Evolutionary conservation across 2,113 vertebrate genomes (phyloP), one percentile per base, ranked within the genome.

Genomic region (Amphilophus citrinellus): DNA sequence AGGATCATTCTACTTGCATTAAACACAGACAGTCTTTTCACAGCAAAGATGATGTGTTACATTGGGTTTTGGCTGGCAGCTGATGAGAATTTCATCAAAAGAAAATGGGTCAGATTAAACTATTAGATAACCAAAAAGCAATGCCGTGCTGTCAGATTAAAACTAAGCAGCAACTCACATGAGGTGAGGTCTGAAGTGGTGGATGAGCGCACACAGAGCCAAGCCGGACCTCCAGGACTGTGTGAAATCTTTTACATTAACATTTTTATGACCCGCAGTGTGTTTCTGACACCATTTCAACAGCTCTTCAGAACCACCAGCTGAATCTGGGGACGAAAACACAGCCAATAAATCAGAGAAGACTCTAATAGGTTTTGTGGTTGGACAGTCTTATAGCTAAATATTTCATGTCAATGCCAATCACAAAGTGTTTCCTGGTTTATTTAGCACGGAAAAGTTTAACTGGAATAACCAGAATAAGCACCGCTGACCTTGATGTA

Each of bases 221-320:
- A 96, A 87, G 0, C 98, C 98, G 0, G 96, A 97, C 53, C 91
- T 91, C 98, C 98, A 99, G 59, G 98, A 99, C 20, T 92, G 91
- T 7, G 95, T 96, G 39, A 99, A 93, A 91, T 99, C 79, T 0
- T 91, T 95, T 6, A 99, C 96, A 0, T 85, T 86, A 58, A 98
- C 97, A 0, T 94, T 93, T 0, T 85, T 66, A 65, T 97, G 97
- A 2, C 96, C 97, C 0, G 91, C 94, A 0, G 98, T 99, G 94
- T 97, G 94, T 73, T 94, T 94, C 95, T 97, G 97, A 93, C 97
- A 98, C 98, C 98, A 99, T 57, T 61, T 96, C 68, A 99, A 91
- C 87, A 99, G 92, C 56, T 97, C 96, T 15, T 96, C 96, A 7
- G 91, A 95, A 57, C 96, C 85, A 0, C 88, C 90, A 66, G 85